Evolutionary conservation across 2,113 vertebrate species (phyloP), one percentile per base, ranked within the genome.

Genomic region (Channa argus): DNA sequence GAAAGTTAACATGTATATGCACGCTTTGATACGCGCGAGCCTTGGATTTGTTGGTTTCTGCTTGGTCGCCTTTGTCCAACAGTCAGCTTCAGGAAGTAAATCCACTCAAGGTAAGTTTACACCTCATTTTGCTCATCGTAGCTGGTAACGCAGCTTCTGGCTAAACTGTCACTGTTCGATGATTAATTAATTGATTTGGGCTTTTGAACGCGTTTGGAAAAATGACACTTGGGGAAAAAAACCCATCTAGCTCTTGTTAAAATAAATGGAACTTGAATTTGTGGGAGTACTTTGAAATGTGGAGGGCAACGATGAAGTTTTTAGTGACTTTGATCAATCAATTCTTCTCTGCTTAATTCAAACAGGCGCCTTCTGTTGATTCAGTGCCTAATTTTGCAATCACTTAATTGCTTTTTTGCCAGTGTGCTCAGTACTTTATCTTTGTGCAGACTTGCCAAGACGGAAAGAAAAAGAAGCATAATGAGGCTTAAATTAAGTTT

Each of bases 81-180:
- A 94, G 92, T 91, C 94, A 85, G 94, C 94, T 78, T 94, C 94
- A 89, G 95, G 94, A 88, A 95, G 94, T 94, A 96, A 94, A 95
- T 90, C 91, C 85, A 83, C 92, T 84, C 97, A 96, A 96, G 97
- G 97, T 98, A 96, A 96, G 96, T 92, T 91, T 88, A 86, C 79
- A 66, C 71, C 58, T 71, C 56, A 43, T 45, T 54, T 64, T 36
- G 5, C 14, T 4, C 8, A n/a, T 43, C 14, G 46, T 56, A 45
- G 44, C 6, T 45, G 51, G 2, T 24, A 60, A 33, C 47, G 37
- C 24, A 14, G 24, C 24, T 24, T 24, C 47, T 47, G 13, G 6
- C 33, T 33, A 14, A 6, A 60, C 5, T 36, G 50, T 37, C 24
- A 50, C 15, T 10, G 39, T 41, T 63, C 24, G 3, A 14, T 43